These are phyloP conservation scores for Pungitius pungitius DNA, from an alignment of 2,113 vertebrate genomes.

Conservation along the genomic window DNA sequence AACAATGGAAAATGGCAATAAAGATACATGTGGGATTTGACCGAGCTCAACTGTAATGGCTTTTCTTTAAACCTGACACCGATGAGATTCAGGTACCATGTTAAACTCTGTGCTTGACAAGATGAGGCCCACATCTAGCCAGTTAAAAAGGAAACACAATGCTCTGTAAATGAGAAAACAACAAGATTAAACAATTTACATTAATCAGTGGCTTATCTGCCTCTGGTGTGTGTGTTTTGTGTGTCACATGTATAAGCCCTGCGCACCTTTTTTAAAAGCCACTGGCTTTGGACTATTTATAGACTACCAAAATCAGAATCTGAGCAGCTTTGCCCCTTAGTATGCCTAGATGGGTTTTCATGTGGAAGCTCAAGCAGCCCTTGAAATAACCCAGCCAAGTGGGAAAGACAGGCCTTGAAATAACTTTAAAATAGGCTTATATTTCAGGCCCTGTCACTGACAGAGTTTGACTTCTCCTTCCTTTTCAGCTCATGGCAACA, in stretches of 20 bases:
- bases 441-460: constrained; percentile 56
- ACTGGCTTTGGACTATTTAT: constrained; percentile 72
- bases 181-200: constrained; percentile 16
- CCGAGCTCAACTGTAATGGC: constrained; percentile 1
- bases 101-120: constrained; percentile 16
- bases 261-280: constrained; percentile 59
- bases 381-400: constrained; percentile 67
- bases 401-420: constrained; percentile 57
- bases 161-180: constrained; percentile 16
- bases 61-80: background rate
- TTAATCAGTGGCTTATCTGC: constrained; percentile 29
- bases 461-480: constrained; percentile 50
- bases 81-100: background rate
- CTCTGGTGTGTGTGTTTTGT: constrained; percentile 36
- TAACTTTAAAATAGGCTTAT: constrained; percentile 56
- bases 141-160: background rate
- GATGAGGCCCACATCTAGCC: constrained; percentile 1
- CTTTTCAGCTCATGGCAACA: constrained; percentile 48
- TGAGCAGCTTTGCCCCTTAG: constrained; percentile 65
- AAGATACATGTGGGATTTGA: constrained; percentile 8
- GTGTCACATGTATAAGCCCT: constrained; percentile 62
- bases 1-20: constrained; percentile 46
- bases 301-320: constrained; percentile 69
- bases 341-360: constrained; percentile 63
- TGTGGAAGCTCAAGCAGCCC: constrained; percentile 55